Evolutionary conservation across 2,113 vertebrate genomes (phyloP), one percentile per base, ranked within the genome.

Genomic region (Opisthocomus hoazin): DNA sequence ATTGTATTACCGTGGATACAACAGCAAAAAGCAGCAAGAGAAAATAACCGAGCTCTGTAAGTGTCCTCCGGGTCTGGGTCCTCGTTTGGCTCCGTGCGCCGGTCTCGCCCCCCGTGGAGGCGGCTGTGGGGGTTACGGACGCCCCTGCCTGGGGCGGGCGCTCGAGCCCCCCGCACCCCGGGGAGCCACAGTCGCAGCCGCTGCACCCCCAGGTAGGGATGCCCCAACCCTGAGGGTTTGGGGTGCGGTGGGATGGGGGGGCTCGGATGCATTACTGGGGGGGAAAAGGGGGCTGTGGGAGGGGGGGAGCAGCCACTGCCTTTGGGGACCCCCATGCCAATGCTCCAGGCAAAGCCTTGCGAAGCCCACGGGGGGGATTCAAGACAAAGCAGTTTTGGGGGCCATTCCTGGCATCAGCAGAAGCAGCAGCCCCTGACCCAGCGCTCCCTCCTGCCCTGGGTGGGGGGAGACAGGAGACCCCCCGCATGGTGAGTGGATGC

Each of bases 1-100:
- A 98, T 98, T 98, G 99, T 99, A 98, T 97, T 98, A 98, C 98
- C 98, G 98, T 99, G 98, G 95, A 98, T 98, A 98, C 95, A 96
- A 97, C 97, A 97, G 95, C 97, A 97, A 98, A 70, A 89, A 98
- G 97, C 96, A 96, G 97, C 97, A 96, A 96, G 83, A 4, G 68
- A 96, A 96, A 97, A 98, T 94, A 94, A 95, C 95, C 48, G 83
- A 98, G 96, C 95, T 97, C 97, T 98, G 96, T 98, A 79, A 96
- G 94, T 81, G 78, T 96, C 95, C 85, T 96, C 93, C 58, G 84
- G 94, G 64, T 56, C 48, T 63, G 93, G 91, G 74, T 95, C 94
- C 94, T 97, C 87, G 88, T 65, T 81, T 73, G 41, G 46, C 69
- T 58, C 92, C 39, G 2, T 86, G 88, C 57, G 76, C 53, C 87